Evolutionary conservation across 2,113 vertebrate genomes (phyloP).

Genomic region (Laticauda laticaudata): DNA sequence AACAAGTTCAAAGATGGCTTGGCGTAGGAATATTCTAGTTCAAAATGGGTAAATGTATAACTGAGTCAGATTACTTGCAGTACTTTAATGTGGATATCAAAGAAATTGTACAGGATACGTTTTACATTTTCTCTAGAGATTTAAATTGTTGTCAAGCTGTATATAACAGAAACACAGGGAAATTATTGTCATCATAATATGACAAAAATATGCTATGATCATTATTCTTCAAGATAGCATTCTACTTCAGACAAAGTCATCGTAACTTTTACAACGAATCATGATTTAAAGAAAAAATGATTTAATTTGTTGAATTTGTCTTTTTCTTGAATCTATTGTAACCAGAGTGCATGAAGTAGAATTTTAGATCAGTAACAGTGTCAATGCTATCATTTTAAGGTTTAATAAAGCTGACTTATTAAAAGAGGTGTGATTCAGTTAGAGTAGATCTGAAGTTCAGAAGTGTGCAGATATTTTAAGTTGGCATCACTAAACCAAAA

Average conservation of each 20-base stretch:
- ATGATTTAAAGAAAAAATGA: no score
- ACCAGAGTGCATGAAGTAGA: not conserved
- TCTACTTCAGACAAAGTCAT: not conserved
- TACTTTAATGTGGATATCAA: not conserved
- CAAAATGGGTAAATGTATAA: not conserved
- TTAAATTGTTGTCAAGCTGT: not conserved
- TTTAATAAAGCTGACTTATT: not conserved
- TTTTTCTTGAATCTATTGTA: not conserved
- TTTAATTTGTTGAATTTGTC: not conserved
- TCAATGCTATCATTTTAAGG: not conserved
- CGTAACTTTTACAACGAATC: not conserved
- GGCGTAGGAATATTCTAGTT: not conserved
- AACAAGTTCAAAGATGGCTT: not conserved
- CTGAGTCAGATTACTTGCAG: not conserved
- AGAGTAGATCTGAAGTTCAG: not conserved
- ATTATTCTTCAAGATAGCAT: not conserved
- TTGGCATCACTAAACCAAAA: not conserved
- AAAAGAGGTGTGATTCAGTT: not conserved
- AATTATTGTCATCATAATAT: fast-evolving
- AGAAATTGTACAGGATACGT: not conserved
- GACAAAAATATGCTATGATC: fast-evolving
- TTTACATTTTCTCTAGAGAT: not conserved
- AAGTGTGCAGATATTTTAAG: not conserved
- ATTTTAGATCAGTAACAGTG: not conserved
- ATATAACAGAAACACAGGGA: not conserved